A percentile compares a stretch with the other conserved stretches of the same genome.
phyloP scores from a whole-genome alignment of 1,140 invertebrate species.

The Drosophila sp. region DNA sequence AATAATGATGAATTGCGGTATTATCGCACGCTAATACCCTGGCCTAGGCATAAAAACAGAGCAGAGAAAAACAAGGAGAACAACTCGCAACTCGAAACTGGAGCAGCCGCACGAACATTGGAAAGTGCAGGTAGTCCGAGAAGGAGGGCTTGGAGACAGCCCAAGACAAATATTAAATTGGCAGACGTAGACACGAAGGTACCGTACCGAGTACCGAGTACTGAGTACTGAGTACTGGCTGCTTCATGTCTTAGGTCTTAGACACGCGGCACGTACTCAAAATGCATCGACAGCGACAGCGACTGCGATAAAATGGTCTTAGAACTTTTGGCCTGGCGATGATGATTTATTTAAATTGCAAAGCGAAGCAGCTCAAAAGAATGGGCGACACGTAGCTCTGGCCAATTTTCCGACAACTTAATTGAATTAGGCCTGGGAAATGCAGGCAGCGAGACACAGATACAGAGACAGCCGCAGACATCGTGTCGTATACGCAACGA shows the following conservation, averaged over 20 bases:
- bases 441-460: neutral
- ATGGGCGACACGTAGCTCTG: conserved; percentile 62
- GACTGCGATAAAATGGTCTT: conserved; percentile 1
- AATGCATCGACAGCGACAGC: conserved; percentile 66
- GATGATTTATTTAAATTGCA: conserved; percentile 82
- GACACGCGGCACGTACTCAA: conserved; percentile 64
- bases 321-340: conserved; percentile 22
- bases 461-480: too few relatives aligned
- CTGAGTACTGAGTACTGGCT: neutral
- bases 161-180: conserved; percentile 78
- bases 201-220: conserved; percentile 8
- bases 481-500: conserved; percentile 59
- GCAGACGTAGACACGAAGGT: conserved; percentile 52
- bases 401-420: conserved; percentile 77
- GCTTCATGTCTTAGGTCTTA: conserved; percentile 26
- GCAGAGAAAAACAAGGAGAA: conserved; percentile 4
- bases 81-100: conserved; percentile 55
- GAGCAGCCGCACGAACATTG: conserved; percentile 74
- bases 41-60: conserved; percentile 28
- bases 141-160: conserved; percentile 22
- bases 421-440: conserved; percentile 71
- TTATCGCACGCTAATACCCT: conserved; percentile 74
- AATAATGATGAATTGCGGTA: conserved; percentile 83
- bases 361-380: conserved; percentile 43
- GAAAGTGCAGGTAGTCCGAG: conserved; percentile 51